Percentiles rank a stretch among this genome's conserved stretches.
Evolutionary conservation across 1,140 invertebrate species (phyloP).

Genomic region (Drosophila lowei): DNA sequence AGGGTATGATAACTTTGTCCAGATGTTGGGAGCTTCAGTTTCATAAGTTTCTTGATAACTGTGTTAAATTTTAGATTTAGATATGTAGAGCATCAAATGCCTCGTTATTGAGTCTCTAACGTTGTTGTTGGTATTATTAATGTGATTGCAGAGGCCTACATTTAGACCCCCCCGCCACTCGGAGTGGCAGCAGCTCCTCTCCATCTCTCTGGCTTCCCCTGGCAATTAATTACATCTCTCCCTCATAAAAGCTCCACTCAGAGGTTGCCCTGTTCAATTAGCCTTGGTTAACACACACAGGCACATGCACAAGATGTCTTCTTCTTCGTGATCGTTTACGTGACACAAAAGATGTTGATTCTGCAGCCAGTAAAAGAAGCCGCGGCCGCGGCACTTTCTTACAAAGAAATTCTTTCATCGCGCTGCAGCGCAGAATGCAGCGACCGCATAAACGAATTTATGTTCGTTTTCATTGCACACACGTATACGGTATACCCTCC

Average conservation of each 20-base stretch:
- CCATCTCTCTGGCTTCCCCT: conserved; percentile 10
- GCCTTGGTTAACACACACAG: conserved; percentile 40
- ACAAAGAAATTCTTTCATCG: conserved; percentile 68
- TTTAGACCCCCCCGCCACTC: conserved; percentile 27
- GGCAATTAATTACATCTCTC: conserved; percentile 37
- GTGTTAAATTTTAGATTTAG: too few species aligned
- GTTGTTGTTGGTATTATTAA: conserved; percentile 35
- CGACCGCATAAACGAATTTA: conserved; percentile 68
- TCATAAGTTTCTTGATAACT: too few species aligned
- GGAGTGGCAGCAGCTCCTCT: conserved; percentile 1
- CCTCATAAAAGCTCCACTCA: neutral
- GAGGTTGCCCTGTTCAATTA: conserved; percentile 43
- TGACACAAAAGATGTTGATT: conserved; percentile 65
- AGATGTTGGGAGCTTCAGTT: too few species aligned
- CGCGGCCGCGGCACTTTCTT: conserved; percentile 26
- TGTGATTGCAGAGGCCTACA: conserved; percentile 40
- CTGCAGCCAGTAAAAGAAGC: conserved; percentile 7
- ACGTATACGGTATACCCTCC: conserved; percentile 9
- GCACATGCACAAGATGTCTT: conserved; percentile 5
- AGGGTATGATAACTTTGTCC: too few species aligned
- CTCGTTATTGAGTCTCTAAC: neutral
- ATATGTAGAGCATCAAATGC: too few species aligned
- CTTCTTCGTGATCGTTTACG: conserved; percentile 29
- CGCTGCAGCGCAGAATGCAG: conserved; percentile 27
- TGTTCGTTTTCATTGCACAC: conserved; percentile 57